These are phyloP conservation scores for Zosterops japonicus DNA, from an alignment of 2,113 vertebrate genomes.

Conservation along the genomic window DNA sequence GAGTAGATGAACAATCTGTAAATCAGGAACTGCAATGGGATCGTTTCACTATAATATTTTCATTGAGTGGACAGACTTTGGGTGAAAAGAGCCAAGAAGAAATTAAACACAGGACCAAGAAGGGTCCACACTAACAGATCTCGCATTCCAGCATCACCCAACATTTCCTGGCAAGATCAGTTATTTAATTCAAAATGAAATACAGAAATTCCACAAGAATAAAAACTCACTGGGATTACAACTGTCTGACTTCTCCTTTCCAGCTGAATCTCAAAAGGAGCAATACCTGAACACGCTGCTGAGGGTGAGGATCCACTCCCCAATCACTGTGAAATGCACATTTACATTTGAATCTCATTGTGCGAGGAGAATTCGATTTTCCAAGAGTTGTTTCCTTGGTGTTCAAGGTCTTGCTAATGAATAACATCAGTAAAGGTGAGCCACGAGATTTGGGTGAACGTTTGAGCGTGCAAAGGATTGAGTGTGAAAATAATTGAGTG, in stretches of 20 bases:
- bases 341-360: background rate
- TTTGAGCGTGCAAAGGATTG: background rate
- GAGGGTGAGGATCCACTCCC: background rate
- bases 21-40: background rate
- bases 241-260: background rate
- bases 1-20: background rate
- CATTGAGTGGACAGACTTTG: rapidly evolving
- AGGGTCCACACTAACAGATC: background rate
- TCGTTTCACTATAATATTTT: background rate
- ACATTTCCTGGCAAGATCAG: background rate
- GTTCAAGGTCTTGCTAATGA: background rate
- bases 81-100: background rate
- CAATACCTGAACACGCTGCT: background rate
- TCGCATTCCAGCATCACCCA: background rate
- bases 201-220: background rate
- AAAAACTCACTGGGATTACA: background rate
- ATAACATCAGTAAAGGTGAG: background rate
- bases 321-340: background rate
- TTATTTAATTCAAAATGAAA: background rate
- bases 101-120: background rate
- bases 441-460: background rate
- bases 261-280: background rate
- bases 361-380: background rate
- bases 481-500: background rate
- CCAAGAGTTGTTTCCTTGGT: background rate